A percentile compares a stretch with the other conserved stretches of the same genome.
Evolutionary conservation across 2,888 invertebrate species (phyloP).

Genomic region (Gymnoscelis rufifasciata): DNA sequence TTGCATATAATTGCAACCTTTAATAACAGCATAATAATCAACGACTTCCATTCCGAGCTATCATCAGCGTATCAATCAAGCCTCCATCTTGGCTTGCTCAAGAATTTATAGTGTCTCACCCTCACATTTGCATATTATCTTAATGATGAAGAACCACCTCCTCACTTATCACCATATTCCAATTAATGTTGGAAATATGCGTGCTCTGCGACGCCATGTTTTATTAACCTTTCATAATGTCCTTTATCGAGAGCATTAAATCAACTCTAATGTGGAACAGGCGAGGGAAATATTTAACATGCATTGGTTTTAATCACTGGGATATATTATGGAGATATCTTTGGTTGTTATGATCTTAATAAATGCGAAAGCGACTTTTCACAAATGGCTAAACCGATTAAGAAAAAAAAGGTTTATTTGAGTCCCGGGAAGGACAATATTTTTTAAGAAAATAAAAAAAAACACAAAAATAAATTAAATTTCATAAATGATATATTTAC

Average conservation of each 20-base stretch:
- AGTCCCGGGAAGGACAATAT: too few relatives aligned
- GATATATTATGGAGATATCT: slow-evolving; percentile 25
- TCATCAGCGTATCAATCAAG: slow-evolving; percentile 58
- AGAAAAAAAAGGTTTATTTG: too few relatives aligned
- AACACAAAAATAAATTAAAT: too few relatives aligned
- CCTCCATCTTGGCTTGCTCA: slow-evolving; percentile 41
- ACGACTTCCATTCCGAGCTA: slow-evolving; percentile 41
- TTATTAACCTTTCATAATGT: slow-evolving; percentile 67
- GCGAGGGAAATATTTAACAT: slow-evolving; percentile 42
- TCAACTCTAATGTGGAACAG: slow-evolving; percentile 55
- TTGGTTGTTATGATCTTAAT: slow-evolving; percentile 13
- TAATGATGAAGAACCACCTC: slow-evolving; percentile 64
- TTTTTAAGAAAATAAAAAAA: too few relatives aligned
- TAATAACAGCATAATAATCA: slow-evolving; percentile 33
- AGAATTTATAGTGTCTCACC: slow-evolving; percentile 52
- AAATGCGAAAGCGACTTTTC: not conserved
- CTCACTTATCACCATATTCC: slow-evolving; percentile 65
- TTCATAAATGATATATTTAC: too few relatives aligned
- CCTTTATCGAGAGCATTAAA: slow-evolving; percentile 54
- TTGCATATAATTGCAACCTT: slow-evolving; percentile 28
- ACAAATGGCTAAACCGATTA: not conserved
- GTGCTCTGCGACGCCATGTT: slow-evolving; percentile 48
- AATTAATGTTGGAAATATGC: slow-evolving; percentile 69
- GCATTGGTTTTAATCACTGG: slow-evolving; percentile 36
- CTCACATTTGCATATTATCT: slow-evolving; percentile 66